Evolutionary conservation across 2,888 invertebrate species (phyloP), one percentile per base, ranked within the genome.

Genomic region (Eristalis pertinax): DNA sequence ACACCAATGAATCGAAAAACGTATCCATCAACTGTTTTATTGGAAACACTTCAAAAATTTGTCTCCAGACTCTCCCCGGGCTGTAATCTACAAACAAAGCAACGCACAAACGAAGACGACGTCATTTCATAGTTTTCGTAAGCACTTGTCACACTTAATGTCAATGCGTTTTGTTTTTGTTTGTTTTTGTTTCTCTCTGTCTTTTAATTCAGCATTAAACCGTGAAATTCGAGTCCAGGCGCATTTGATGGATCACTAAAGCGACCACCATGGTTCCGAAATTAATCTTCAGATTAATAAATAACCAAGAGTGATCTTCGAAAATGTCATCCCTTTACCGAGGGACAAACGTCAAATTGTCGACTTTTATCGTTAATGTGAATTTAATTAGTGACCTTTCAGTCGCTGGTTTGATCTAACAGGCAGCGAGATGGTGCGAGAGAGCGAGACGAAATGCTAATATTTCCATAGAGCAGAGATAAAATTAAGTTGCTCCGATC

Each of bases 141-240:
- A 19, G 56, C 70, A 83, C 86, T 75, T 79, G 86, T 83, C 83
- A 87, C 83, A 75, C 83, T 83, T 86, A 67, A 82, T 83, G 86
- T 70, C 81, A 64, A 15, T 63, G 35, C 50, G 24, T 73, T 22
- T 41, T 35, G n/a, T 65, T 77, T n/a, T 80, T 60, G 56, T 62
- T 41, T 43, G 7, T 73, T 62, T n/a, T 76, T 73, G 43, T 73
- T 41, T 43, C 38, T n/a, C n/a, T n/a, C n/a, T n/a, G 43, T 63
- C 29, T 78, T 26, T 62, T 32, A 72, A 75, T 76, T 65, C 83
- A 72, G 24, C 73, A 83, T 75, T 75, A 74, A 86, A 83, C 86
- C 86, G 87, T 87, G 84, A 87, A 87, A 87, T 87, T 87, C 84
- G 87, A 87, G 60, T 87, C 78, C 50, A 41, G 41, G 68, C n/a